A percentile compares a stretch with the other conserved stretches of the same genome.
These are phyloP conservation scores for Pherbina coryleti DNA, from an alignment of 2,888 invertebrate species.

Conservation along the genomic window DNA sequence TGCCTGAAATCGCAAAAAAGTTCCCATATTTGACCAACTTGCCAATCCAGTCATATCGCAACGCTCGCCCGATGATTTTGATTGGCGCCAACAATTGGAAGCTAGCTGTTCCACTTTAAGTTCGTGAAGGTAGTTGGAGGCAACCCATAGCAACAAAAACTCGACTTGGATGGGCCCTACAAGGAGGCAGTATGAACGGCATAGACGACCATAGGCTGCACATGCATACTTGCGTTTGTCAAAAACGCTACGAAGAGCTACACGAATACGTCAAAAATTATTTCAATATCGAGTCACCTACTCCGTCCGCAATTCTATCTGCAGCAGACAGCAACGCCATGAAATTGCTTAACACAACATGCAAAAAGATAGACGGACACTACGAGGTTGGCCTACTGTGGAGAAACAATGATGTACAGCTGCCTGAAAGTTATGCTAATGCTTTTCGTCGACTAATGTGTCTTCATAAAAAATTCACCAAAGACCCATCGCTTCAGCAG, in stretches of 20 bases:
- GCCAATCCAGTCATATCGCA: constrained; percentile 16
- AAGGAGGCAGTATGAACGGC: not conserved
- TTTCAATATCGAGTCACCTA: constrained; percentile 15
- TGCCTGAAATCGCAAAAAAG: not conserved
- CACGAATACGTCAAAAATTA: constrained; percentile 14
- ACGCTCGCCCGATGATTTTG: constrained; percentile 17
- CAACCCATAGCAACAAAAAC: not conserved
- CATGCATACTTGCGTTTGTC: constrained; percentile 1
- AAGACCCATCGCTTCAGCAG: not conserved
- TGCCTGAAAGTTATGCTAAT: constrained; percentile 32
- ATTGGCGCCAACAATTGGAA: constrained; percentile 36
- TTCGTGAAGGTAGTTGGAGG: not conserved
- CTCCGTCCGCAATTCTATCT: constrained; percentile 1
- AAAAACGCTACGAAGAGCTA: constrained; percentile 2
- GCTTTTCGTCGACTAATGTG: constrained; percentile 26
- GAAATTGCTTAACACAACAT: constrained; percentile 14
- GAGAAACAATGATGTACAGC: constrained; percentile 13
- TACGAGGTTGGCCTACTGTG: constrained; percentile 37
- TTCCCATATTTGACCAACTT: constrained; percentile 10
- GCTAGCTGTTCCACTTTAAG: constrained; percentile 33
- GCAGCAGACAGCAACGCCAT: constrained; percentile 19
- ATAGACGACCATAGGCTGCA: not conserved
- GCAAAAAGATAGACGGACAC: constrained; percentile 22
- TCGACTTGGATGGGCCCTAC: not conserved
- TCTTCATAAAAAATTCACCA: not conserved